phyloP scores from a whole-genome alignment of 2,797 vertebrate species.

The Myotis vivesi region DNA sequence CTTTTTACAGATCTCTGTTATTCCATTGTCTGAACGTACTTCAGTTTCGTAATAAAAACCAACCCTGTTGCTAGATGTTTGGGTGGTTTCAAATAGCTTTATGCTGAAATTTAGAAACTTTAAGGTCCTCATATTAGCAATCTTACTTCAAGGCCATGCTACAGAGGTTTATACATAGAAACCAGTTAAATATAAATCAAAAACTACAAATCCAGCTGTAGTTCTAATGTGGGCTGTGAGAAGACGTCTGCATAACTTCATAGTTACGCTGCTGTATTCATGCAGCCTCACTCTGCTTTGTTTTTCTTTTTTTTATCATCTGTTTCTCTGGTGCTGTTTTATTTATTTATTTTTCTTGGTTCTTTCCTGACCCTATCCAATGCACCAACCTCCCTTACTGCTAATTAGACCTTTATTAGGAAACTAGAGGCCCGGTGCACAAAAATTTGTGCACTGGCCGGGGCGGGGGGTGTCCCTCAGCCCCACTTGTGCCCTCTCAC shows the following conservation, averaged over 20 bases:
- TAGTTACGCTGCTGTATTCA: not conserved
- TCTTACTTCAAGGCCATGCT: not conserved
- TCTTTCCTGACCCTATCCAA: not conserved
- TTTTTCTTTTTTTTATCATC: conserved; percentile 9
- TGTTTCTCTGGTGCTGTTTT: not conserved
- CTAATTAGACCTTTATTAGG: conserved; percentile 17
- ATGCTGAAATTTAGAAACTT: conserved; percentile 11
- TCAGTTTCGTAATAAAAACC: not conserved
- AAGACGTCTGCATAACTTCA: not conserved
- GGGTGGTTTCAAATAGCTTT: conserved; percentile 4
- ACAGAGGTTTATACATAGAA: conserved; percentile 19
- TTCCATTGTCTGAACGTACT: not conserved
- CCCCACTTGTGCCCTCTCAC: no score
- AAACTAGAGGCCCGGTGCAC: not conserved
- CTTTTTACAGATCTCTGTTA: conserved; percentile 8
- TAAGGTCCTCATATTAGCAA: not conserved
- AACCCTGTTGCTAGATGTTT: not conserved
- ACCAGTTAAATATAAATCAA: not conserved
- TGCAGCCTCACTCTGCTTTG: not conserved
- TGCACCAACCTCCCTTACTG: not conserved
- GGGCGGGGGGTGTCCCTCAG: no score
- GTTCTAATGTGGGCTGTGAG: not conserved
- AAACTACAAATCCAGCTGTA: not conserved
- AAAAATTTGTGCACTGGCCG: no score
- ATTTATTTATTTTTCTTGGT: not conserved